phyloP scores from a whole-genome alignment of 2,797 vertebrate species.

The Typhlichthys subterraneus region DNA sequence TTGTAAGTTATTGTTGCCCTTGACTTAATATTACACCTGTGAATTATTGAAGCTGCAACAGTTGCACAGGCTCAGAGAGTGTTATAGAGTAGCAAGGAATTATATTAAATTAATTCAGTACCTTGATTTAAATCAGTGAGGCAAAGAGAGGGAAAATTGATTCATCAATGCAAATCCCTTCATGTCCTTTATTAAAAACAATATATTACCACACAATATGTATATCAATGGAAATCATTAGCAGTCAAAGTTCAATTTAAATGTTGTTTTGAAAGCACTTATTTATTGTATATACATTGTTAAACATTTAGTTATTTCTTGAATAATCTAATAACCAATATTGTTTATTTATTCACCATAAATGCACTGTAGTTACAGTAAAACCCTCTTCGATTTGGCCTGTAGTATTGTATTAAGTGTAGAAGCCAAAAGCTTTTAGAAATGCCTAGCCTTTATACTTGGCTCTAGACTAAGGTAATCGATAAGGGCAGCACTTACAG shows the following conservation, averaged over 20 bases:
- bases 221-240: too few relatives aligned
- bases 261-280: too few relatives aligned
- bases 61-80: not conserved
- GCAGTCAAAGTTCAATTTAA: too few relatives aligned
- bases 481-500: conserved; percentile 62
- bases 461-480: conserved; percentile 53
- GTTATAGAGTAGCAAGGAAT: not conserved
- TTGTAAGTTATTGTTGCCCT: conserved; percentile 23
- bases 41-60: not conserved
- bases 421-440: conserved; percentile 41
- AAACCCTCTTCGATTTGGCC: not conserved
- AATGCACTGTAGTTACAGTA: not conserved
- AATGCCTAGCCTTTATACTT: conserved; percentile 33
- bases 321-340: too few relatives aligned
- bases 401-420: conserved; percentile 33
- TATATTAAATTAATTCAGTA: too few relatives aligned
- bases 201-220: too few relatives aligned
- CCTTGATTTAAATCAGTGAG: too few relatives aligned
- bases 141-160: too few relatives aligned
- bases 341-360: not conserved
- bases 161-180: too few relatives aligned
- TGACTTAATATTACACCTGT: conserved; percentile 24
- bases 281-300: too few relatives aligned
- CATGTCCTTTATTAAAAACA: too few relatives aligned
- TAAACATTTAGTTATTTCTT: too few relatives aligned